Conservation (phyloP, 2,888 invertebrate species). For the Drosophila demipolita region DNA sequence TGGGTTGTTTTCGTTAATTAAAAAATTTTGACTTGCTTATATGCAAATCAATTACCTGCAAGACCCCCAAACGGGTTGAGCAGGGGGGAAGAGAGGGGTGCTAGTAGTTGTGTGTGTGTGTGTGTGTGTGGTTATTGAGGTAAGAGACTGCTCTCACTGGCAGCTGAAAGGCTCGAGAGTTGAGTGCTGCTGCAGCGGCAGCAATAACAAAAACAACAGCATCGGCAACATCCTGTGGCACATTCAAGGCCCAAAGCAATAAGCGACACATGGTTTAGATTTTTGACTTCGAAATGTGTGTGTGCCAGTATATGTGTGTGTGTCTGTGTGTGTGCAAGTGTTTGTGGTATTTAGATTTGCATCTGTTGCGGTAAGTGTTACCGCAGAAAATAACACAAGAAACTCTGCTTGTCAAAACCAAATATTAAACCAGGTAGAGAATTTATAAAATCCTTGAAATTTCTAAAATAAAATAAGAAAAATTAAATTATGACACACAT, state of each 20-base stretch:
- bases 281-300: conserved; percentile 14
- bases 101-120: not conserved
- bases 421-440: not conserved
- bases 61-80: not conserved
- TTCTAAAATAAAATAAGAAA: not conserved
- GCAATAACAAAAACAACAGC: conserved; percentile 3
- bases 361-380: conserved; percentile 13
- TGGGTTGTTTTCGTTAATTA: conserved; percentile 67
- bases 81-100: too few species aligned
- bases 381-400: not conserved
- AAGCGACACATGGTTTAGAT: conserved; percentile 24
- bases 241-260: conserved; percentile 28
- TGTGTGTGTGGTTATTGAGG: conserved; percentile 13
- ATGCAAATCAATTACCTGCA: conserved; percentile 75
- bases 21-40: conserved; percentile 69
- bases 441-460: not conserved
- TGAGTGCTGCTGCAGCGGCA: not conserved
- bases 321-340: not conserved
- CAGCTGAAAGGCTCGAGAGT: conserved; percentile 10
- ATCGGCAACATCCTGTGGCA: conserved; percentile 15
- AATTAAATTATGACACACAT: not conserved
- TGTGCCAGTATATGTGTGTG: not conserved
- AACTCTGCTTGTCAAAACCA: not conserved
- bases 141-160: conserved; percentile 9
- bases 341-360: conserved; percentile 29